These are phyloP conservation scores for Parasteatoda tepidariorum DNA, from an alignment of 1,140 invertebrate genomes.

Conservation along the genomic window DNA sequence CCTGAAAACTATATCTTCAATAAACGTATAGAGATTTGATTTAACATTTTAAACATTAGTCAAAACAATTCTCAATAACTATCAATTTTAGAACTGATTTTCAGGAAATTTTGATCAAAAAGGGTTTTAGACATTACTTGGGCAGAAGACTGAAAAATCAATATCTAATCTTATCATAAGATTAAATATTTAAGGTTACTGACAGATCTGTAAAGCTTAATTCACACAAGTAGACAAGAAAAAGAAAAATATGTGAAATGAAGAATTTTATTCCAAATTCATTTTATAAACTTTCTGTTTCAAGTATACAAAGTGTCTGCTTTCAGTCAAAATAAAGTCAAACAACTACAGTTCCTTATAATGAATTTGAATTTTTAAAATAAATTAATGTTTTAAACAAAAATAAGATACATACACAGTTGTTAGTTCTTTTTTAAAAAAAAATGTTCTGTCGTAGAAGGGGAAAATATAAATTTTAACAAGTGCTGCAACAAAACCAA, in stretches of 20 bases:
- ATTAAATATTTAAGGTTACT: too few species aligned
- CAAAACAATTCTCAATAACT: too few species aligned
- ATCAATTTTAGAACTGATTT: too few species aligned
- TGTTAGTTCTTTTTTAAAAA: constrained; percentile 44
- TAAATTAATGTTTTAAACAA: constrained; percentile 53
- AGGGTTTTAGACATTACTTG: too few species aligned
- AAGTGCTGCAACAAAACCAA: constrained; percentile 3
- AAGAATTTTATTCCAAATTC: constrained; percentile 61
- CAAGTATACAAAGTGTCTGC: constrained; percentile 61
- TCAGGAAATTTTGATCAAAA: too few species aligned
- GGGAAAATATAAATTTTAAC: constrained; percentile 29
- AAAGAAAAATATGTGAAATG: constrained; percentile 34
- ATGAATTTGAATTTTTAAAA: constrained; percentile 39
- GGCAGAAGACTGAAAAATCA: too few species aligned
- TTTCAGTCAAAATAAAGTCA: constrained; percentile 59
- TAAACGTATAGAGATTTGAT: too few species aligned
- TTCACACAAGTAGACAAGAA: too few species aligned
- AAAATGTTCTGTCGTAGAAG: not conserved
- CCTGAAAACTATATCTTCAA: too few species aligned
- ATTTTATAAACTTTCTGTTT: constrained; percentile 56
- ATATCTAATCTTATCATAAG: too few species aligned
- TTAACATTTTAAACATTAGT: too few species aligned
- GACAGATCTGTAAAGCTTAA: too few species aligned
- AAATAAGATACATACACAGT: constrained; percentile 42
- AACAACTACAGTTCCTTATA: constrained; percentile 42